Base-by-base conservation (phyloP, 2,888 invertebrate genomes). In the Eucera pruinosa region DNA sequence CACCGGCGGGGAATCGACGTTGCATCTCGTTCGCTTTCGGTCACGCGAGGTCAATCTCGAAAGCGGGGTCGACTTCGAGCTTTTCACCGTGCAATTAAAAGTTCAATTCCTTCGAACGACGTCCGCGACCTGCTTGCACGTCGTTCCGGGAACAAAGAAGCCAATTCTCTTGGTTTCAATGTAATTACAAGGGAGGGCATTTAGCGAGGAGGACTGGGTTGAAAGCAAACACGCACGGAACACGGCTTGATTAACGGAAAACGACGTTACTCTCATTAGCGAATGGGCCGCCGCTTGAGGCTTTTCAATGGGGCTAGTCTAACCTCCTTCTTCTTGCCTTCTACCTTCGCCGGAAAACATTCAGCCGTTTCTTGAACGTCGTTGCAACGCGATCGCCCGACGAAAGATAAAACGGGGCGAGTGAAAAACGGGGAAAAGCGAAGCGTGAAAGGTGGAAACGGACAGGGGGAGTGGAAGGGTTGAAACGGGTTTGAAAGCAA, bases 161-260 rank as follows among this genome's bases (percentile, higher is more conserved):
- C 18, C 50, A 50, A 62, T 62, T 50, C 20, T 39, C 62, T 1
- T n/a, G 45, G 23, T 25, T 36, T n/a, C 27, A 13, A n/a, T 6
- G 55, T 54, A 55, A 66, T 66, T 57, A 47, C 54, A 13, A 13
- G n/a, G 33, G n/a, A n/a, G 5, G 11, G 13, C 45, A 15, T 45
- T 45, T 13, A 55, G 33, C 9, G 13, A n/a, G 11, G n/a, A 43
- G 36, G 25, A 65, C 41, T n/a, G n/a, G 23, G 33, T n/a, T 3
- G 33, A 33, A 45, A 45, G 43, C 30, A 65, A 45, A n/a, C 18
- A 25, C 62, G 62, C n/a, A n/a, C n/a, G 23, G 11, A 61, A 61
- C 13, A n/a, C n/a, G n/a, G 61, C 11, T 62, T n/a, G 36, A 62
- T 36, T 2, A 18, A 62, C 48, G 39, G 39, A 15, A 62, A 36